phyloP scores from a whole-genome alignment of 2,113 vertebrate species.

The Xerus inauris region DNA sequence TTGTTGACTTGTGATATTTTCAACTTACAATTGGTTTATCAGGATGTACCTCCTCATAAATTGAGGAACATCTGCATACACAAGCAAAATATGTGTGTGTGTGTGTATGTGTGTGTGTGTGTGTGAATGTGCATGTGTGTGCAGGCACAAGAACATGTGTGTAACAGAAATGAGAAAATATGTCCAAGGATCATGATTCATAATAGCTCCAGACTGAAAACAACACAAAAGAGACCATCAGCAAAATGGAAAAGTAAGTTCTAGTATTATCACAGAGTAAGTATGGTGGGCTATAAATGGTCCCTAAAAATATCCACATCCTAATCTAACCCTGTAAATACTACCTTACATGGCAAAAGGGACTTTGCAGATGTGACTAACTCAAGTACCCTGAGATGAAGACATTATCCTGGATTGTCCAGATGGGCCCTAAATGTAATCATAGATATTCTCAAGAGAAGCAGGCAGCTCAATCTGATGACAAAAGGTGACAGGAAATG shows the following conservation, averaged over 20 bases:
- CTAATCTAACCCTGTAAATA: background rate
- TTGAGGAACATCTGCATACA: background rate
- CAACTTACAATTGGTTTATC: background rate
- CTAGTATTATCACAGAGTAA: background rate
- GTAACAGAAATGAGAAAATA: background rate
- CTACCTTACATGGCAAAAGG: background rate
- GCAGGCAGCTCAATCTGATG: background rate
- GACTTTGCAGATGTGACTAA: background rate
- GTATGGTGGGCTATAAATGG: background rate
- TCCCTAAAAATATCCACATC: background rate
- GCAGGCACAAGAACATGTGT: rapidly evolving
- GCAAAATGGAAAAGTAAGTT: background rate
- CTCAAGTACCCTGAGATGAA: background rate
- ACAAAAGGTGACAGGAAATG: background rate
- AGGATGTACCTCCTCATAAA: background rate
- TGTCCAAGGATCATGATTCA: background rate
- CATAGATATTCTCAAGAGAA: background rate
- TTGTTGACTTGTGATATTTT: background rate
- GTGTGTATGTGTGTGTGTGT: no score
- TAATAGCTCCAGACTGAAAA: background rate
- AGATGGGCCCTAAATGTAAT: background rate
- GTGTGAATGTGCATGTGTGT: no score
- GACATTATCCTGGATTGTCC: background rate
- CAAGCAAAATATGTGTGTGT: background rate
- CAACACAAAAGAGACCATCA: background rate